Base-by-base conservation (phyloP, 2,888 invertebrate genomes). In the Pandemis corylana region DNA sequence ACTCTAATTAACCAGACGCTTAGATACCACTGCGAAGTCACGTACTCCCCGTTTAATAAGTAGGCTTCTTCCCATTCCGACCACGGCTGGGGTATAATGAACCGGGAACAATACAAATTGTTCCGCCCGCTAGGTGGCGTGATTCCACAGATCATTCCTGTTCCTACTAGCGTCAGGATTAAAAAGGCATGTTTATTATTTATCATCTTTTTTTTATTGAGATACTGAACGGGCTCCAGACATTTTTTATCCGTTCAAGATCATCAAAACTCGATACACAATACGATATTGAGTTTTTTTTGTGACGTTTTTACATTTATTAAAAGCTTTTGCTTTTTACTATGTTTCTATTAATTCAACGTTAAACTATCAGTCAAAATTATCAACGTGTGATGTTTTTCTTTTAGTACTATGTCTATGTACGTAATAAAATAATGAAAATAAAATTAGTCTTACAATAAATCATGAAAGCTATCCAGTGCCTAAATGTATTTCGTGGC, bases 21-120 rank as follows among this genome's bases (percentile, higher is more conserved):
- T 20, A 65, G 68, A 56, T 44, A 59, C 36, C 49, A 64, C 41
- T 59, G 20, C 51, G 67, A 15, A 72, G 72, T 72, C 76, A 72
- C 76, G 76, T 72, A 46, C 62, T 49, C 62, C 13, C 65, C 63
- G 51, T 71, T 77, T 76, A 72, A 74, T 75, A 76, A 75, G 67
- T 65, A 72, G 72, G 66, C 71, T 65, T 71, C 75, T 71, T 77
- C 75, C 68, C 72, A 78, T 72, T 74, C 68, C 72, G 44, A 51
- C 56, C 64, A 59, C 77, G 78, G 63, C 73, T 28, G 75, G 56
- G 71, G 76, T 75, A 76, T 76, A 68, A 76, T 72, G 71, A 77
- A 76, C 72, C 65, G 68, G 62, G 68, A 62, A 61, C 75, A 76
- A 74, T 65, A 74, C 67, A 72, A 73, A 73, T 71, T 71, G 71